A percentile compares a stretch with the other conserved stretches of the same genome.
Evolutionary conservation across 2,113 vertebrate species (phyloP).

Genomic region (Tautogolabrus adspersus): DNA sequence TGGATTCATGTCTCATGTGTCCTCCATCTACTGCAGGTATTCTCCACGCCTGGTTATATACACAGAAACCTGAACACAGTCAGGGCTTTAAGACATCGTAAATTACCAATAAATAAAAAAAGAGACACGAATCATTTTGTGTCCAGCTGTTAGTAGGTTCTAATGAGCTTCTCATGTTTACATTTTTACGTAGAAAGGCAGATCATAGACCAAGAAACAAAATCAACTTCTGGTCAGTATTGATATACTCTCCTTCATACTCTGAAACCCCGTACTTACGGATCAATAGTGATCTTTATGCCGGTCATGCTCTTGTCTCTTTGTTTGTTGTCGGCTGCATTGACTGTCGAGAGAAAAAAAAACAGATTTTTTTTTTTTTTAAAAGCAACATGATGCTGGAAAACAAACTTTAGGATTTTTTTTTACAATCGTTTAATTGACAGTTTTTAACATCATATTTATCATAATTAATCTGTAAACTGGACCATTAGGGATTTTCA

Average conservation of each 20-base stretch:
- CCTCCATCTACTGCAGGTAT: not conserved
- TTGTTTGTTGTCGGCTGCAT: constrained; percentile 99
- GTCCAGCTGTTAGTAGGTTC: not conserved
- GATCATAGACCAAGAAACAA: no score
- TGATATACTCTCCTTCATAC: no score
- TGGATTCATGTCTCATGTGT: constrained; percentile 12
- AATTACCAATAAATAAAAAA: not conserved
- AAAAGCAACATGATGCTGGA: no score
- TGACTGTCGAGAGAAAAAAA: constrained; percentile 84
- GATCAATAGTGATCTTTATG: constrained; percentile 98
- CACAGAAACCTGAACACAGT: not conserved
- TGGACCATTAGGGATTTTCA: no score
- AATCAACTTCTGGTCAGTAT: no score
- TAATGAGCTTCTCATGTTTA: no score
- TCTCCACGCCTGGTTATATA: not conserved
- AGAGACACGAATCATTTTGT: not conserved
- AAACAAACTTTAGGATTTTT: no score
- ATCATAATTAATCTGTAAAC: no score
- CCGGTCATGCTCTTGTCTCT: constrained; percentile 97
- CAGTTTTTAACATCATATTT: no score
- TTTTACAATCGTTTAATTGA: no score
- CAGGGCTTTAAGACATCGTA: not conserved
- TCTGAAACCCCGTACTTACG: constrained; percentile 86
- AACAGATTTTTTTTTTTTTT: no score
- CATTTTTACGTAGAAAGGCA: no score